phyloP scores from a whole-genome alignment of 2,113 vertebrate genomes.

The Stercorarius parasiticus region DNA sequence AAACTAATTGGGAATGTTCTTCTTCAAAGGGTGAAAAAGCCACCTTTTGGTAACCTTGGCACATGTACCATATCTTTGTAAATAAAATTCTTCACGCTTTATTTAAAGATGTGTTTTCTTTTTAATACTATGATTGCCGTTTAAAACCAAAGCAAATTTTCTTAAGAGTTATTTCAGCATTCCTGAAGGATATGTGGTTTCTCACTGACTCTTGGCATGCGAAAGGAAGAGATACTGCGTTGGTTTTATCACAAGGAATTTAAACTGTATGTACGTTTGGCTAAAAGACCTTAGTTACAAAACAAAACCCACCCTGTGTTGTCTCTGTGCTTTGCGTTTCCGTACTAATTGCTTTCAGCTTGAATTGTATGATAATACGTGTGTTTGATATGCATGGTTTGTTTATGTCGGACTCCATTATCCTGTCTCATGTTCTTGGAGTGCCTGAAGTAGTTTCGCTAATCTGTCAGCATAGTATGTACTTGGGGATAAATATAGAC shows the following conservation, averaged over 20 bases:
- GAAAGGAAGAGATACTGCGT: neutral
- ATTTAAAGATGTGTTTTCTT: slow-evolving; percentile 13
- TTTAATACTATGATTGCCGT: neutral
- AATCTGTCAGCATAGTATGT: slow-evolving; percentile 89
- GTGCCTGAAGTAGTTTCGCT: slow-evolving; percentile 79
- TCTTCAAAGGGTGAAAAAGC: neutral
- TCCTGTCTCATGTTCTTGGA: slow-evolving; percentile 79
- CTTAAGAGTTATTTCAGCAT: slow-evolving; percentile 22
- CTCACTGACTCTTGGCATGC: slow-evolving; percentile 42
- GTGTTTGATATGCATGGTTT: slow-evolving; percentile 31
- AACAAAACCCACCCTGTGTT: neutral
- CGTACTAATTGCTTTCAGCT: neutral
- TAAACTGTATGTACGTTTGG: slow-evolving; percentile 11
- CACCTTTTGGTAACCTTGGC: neutral
- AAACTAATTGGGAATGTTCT: neutral
- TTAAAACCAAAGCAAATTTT: slow-evolving; percentile 30
- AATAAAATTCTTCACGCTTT: slow-evolving; percentile 5
- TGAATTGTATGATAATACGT: neutral
- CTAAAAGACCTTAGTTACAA: neutral
- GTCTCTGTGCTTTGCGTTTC: slow-evolving; percentile 1
- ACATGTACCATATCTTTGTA: neutral
- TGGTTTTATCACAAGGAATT: slow-evolving; percentile 43
- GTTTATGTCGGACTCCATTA: slow-evolving; percentile 70
- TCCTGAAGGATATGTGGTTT: slow-evolving; percentile 44
- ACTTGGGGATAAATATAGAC: slow-evolving; percentile 94